Base-by-base conservation (phyloP, 1,140 invertebrate genomes). In the Tetramorium alpestre region DNA sequence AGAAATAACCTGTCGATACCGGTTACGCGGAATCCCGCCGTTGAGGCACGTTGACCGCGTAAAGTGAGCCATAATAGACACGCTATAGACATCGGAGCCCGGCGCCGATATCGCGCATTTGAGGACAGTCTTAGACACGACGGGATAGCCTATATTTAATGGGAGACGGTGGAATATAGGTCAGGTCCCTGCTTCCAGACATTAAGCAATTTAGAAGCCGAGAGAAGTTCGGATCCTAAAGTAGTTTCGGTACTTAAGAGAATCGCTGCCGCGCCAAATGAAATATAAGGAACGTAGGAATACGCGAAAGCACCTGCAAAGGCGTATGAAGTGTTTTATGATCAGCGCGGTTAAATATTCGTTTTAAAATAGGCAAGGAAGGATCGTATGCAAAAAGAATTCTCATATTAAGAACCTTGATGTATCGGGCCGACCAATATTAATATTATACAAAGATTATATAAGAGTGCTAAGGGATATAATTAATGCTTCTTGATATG, bases 131-230 rank as follows among this genome's bases (percentile, higher is more conserved):
- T 87, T 69, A 56, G 80, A 69, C 33, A 33, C 58, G 38, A 70
- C 60, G 38, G 58, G 38, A 44, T 33, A 22, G 38, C 80, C 76
- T 73, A 87, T 89, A 87, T 90, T 90, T 90, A 90, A 89, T 84
- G 56, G 44, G 16, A 69, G n/a, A 62, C 56, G 44, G 18, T 47
- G 70, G 62, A 87, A 90, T 90, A 33, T 90, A 87, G 89, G 88
- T 89, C 85, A 70, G 88, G 49, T 87, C 87, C 77, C 88, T 72
- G 87, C 84, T 89, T 87, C 62, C 85, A 78, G 86, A 90, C 88
- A 82, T 90, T 90, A 90, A 90, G 89, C 85, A 78, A 90, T 90
- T 87, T 73, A 77, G 88, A 90, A 89, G 41, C 22, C 58, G 51
- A 18, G 38, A 67, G 84, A 81, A 90, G 80, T 88, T 88, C 78